Conservation (phyloP, 2,888 invertebrate genomes). For the Hypercompe scribonia region DNA sequence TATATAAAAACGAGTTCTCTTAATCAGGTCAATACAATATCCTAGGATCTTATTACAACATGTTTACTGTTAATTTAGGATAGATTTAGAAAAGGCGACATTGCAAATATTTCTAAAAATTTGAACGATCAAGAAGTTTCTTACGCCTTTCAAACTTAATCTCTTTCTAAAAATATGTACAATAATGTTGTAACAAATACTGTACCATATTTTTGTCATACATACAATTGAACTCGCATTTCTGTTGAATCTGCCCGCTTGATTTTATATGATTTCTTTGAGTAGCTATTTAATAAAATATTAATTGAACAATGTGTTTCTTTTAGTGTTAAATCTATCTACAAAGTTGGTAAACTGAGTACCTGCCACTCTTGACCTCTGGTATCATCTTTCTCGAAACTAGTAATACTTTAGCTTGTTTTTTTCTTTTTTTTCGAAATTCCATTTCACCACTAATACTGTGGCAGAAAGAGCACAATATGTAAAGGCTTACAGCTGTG, state of each 20-base stretch:
- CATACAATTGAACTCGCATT: slow-evolving; percentile 29
- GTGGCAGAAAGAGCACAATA: too few relatives aligned
- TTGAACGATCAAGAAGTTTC: not conserved
- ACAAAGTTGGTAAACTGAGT: not conserved
- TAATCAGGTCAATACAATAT: not conserved
- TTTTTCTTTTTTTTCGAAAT: too few relatives aligned
- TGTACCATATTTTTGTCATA: not conserved
- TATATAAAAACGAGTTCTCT: not conserved
- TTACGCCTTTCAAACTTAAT: not conserved
- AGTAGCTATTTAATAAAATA: slow-evolving; percentile 67
- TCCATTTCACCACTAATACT: too few relatives aligned
- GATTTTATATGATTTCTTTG: slow-evolving; percentile 58
- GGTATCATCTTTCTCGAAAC: too few relatives aligned
- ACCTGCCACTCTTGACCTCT: too few relatives aligned
- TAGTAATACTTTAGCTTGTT: too few relatives aligned
- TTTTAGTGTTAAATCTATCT: too few relatives aligned
- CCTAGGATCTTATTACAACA: not conserved
- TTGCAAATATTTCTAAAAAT: not conserved
- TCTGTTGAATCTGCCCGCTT: slow-evolving; percentile 50
- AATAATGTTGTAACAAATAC: not conserved
- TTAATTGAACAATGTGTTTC: slow-evolving; percentile 44
- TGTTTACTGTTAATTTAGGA: not conserved
- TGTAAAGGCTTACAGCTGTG: too few relatives aligned
- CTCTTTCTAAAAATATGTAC: not conserved
- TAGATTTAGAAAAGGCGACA: not conserved